These are phyloP conservation scores for Venustoraphidia nigricollis DNA, from an alignment of 2,888 invertebrate species.

Conservation along the genomic window DNA sequence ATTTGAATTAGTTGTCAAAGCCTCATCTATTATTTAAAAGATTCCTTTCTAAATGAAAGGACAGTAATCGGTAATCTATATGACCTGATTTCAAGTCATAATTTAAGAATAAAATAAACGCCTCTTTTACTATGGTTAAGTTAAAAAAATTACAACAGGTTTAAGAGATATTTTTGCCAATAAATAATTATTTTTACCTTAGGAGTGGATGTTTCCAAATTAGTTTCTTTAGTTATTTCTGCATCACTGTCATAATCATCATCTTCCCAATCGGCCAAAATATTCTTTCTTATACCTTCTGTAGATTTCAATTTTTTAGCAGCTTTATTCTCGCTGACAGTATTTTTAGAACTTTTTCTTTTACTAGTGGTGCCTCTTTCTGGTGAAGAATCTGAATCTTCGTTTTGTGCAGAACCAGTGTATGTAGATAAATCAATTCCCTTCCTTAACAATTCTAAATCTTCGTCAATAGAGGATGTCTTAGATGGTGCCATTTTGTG, in stretches of 20 bases:
- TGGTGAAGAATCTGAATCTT: conserved; percentile 13
- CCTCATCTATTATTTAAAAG: too few relatives aligned
- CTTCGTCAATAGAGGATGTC: conserved; percentile 18
- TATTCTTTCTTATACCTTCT: conserved; percentile 48
- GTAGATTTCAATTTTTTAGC: conserved; percentile 29
- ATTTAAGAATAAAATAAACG: too few relatives aligned
- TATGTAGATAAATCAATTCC: conserved; percentile 13
- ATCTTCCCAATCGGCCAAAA: conserved; percentile 68
- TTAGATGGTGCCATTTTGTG: conserved; percentile 12
- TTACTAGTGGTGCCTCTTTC: conserved; percentile 30
- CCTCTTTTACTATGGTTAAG: too few relatives aligned
- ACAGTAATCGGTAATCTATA: too few relatives aligned
- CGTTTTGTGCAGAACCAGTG: neutral
- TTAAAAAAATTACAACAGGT: too few relatives aligned
- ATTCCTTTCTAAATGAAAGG: too few relatives aligned
- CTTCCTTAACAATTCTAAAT: conserved; percentile 16
- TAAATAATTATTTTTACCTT: too few relatives aligned
- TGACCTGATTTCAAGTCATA: too few relatives aligned
- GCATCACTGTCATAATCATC: conserved; percentile 28
- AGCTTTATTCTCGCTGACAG: conserved; percentile 5
- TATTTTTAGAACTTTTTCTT: conserved; percentile 16
- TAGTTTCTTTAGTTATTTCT: conserved; percentile 11
- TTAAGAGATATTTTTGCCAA: too few relatives aligned
- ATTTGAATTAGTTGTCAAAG: too few relatives aligned
- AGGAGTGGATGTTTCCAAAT: neutral